phyloP scores from a whole-genome alignment of 2,888 invertebrate species.

The Lobophora halterata region DNA sequence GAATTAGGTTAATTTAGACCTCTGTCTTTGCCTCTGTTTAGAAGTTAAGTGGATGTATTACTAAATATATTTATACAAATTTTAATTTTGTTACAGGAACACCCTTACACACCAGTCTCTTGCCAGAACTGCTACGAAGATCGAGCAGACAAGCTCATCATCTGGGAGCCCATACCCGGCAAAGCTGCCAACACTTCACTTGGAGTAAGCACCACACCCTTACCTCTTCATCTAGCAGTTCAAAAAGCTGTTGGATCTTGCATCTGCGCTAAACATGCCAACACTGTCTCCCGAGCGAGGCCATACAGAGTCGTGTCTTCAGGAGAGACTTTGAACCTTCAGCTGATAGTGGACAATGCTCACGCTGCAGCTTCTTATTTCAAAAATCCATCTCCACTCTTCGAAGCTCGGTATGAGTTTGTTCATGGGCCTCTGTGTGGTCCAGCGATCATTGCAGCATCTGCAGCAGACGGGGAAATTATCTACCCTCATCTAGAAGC shows the following conservation, averaged over 20 bases:
- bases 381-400: slow-evolving; percentile 90
- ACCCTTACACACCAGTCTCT: slow-evolving; percentile 88
- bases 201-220: slow-evolving; percentile 69
- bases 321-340: slow-evolving; percentile 90
- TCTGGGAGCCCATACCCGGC: slow-evolving; percentile 85
- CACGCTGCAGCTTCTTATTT: slow-evolving; percentile 94
- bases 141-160: slow-evolving; percentile 89
- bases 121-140: slow-evolving; percentile 94
- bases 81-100: slow-evolving; percentile 75
- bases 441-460: slow-evolving; percentile 88
- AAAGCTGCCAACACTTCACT: slow-evolving; percentile 51
- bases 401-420: slow-evolving; percentile 93
- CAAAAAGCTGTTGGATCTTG: slow-evolving; percentile 87
- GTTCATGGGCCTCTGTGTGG: slow-evolving; percentile 94
- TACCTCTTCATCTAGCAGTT: slow-evolving; percentile 82
- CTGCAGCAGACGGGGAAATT: slow-evolving; percentile 90
- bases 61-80: neutral
- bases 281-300: slow-evolving; percentile 79
- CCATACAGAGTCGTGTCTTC: slow-evolving; percentile 87
- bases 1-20: no score
- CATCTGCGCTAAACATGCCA: slow-evolving; percentile 84
- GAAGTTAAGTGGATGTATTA: neutral
- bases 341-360: slow-evolving; percentile 90
- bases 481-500: slow-evolving; percentile 93
- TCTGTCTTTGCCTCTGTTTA: no score